phyloP scores from a whole-genome alignment of 2,113 vertebrate species.

The Ramphastos sulfuratus region DNA sequence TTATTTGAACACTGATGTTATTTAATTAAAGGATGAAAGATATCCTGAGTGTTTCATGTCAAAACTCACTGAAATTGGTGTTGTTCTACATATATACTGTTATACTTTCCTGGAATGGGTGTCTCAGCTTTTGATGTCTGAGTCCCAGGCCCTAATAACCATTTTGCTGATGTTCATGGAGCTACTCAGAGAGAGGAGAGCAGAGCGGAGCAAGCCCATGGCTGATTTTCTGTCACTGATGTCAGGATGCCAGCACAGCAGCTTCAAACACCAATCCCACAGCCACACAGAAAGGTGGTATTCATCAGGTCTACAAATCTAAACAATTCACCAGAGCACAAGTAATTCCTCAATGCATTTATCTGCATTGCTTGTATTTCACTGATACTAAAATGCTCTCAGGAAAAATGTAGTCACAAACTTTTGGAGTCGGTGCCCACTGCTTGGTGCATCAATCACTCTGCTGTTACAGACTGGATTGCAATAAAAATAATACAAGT shows the following conservation, averaged over 20 bases:
- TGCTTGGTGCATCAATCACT: neutral
- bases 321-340: neutral
- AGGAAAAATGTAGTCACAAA: neutral
- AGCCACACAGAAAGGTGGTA: neutral
- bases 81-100: neutral
- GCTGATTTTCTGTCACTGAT: neutral
- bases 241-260: neutral
- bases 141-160: neutral
- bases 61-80: neutral
- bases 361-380: neutral
- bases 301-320: neutral
- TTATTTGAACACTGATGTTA: neutral
- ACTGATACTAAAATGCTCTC: neutral
- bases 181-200: neutral
- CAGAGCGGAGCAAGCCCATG: neutral
- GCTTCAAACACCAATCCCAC: neutral
- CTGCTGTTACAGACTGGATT: neutral
- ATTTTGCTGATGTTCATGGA: neutral
- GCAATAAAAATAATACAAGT: neutral
- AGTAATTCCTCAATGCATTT: neutral
- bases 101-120: neutral
- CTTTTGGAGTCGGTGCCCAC: neutral
- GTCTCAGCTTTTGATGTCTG: neutral
- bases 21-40: constrained; percentile 23
- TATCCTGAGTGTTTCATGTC: neutral